phyloP scores from a whole-genome alignment of 2,797 vertebrate species.

The Scolopax rusticola region DNA sequence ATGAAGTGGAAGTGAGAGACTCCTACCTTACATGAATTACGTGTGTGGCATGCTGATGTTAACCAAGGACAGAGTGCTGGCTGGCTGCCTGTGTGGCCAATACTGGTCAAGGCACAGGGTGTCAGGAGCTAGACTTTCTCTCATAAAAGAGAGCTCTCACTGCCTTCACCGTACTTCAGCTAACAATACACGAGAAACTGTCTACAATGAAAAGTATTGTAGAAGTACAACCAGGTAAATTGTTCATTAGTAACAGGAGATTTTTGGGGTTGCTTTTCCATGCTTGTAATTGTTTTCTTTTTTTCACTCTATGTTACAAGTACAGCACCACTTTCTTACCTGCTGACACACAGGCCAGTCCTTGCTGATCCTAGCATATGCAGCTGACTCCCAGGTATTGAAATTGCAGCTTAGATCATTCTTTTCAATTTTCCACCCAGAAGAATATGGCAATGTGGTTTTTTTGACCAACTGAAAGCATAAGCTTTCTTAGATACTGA shows the following conservation, averaged over 20 bases:
- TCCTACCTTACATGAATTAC: not conserved
- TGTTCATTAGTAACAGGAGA: not conserved
- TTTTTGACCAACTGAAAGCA: not conserved
- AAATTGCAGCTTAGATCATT: not conserved
- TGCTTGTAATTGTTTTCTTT: not conserved
- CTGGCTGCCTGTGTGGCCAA: rapidly evolving
- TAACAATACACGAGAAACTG: not conserved
- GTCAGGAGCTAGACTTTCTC: not conserved
- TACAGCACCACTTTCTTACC: not conserved
- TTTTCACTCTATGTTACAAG: not conserved
- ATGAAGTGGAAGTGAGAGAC: not conserved
- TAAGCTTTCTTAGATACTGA: not conserved
- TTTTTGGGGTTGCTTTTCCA: not conserved
- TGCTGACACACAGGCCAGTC: not conserved
- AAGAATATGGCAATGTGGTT: not conserved
- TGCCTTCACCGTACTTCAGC: not conserved
- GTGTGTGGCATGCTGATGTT: not conserved
- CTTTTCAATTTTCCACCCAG: not conserved
- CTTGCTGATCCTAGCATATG: not conserved
- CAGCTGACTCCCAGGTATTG: not conserved
- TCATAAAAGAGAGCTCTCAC: not conserved
- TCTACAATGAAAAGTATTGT: not conserved
- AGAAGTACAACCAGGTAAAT: not conserved
- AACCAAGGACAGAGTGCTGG: not conserved
- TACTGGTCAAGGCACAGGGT: not conserved